Base-by-base conservation (phyloP, 2,888 invertebrate species). In the Harpalus rufipes region DNA sequence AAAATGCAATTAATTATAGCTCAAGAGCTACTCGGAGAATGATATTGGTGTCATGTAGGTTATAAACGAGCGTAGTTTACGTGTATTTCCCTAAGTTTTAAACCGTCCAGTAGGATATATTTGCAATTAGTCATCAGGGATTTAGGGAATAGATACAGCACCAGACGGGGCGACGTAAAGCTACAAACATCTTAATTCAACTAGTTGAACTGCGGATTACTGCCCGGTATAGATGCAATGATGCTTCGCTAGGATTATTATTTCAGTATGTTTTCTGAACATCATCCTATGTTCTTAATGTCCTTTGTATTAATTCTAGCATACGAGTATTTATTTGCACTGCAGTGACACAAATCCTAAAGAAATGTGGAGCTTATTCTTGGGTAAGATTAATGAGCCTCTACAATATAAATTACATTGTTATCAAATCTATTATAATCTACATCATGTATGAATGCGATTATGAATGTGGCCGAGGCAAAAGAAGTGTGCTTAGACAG, bases 171-270 rank as follows among this genome's bases (percentile, higher is more conserved):
- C 18, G 44, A 74, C 51, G 51, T 41, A 44, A 68, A 74, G 18
- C 72, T 74, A 74, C 72, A 74, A 74, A 74, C 72, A 74, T 74
- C 72, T 74, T 74, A 74, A 68, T 74, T 74, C 44, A 51, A 44
- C 16, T 41, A 74, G 72, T 74, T 21, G 41, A 41, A 44, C 72
- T 18, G n/a, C 72, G 72, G 72, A 74, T 74, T 74, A 74, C 41
- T 18, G 41, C 18, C 39, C 39, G 39, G 32, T 25, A 25, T 14
- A 65, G 32, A 65, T 65, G 65, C 65, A 65, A 39, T 39, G 16
- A 51, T 44, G 16, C 41, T 8, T 16, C 7, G 41, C 16, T 44
- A 16, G 44, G 68, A 68, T 68, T 68, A 74, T 44, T 68, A 51
- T 44, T 74, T 74, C 51, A 74, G 18, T 74, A 74, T 44, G 72